Conservation (phyloP, 2,113 vertebrate genomes). For the Oreochromis niloticus region DNA sequence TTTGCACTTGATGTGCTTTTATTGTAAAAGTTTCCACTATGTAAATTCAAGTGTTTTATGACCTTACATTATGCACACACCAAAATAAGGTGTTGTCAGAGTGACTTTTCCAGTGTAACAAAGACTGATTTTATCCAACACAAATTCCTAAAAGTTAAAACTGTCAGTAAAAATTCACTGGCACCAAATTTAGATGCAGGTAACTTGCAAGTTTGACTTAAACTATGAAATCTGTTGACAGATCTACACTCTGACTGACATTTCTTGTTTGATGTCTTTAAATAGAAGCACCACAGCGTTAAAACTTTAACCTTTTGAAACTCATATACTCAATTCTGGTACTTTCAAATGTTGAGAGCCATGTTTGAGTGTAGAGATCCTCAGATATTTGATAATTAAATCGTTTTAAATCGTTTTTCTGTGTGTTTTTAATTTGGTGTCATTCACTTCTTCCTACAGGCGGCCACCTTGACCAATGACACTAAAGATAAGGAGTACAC, state of each 20-base stretch:
- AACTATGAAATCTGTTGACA: neutral
- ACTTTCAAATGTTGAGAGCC: neutral
- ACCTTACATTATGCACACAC: neutral
- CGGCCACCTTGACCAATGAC: slow-evolving; percentile 84
- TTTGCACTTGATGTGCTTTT: neutral
- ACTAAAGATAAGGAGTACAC: slow-evolving; percentile 96
- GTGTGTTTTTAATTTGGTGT: neutral
- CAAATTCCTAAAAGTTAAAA: neutral
- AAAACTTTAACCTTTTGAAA: neutral
- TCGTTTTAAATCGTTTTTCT: neutral
- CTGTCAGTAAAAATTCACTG: neutral
- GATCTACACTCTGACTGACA: neutral
- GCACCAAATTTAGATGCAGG: neutral
- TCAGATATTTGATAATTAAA: neutral
- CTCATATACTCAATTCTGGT: neutral
- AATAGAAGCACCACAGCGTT: neutral
- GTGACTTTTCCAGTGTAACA: neutral
- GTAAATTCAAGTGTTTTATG: neutral
- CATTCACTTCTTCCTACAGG: slow-evolving; percentile 61
- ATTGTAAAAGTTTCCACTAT: neutral
- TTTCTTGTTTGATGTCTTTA: neutral
- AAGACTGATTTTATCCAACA: neutral
- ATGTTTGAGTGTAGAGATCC: neutral
- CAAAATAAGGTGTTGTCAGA: neutral
- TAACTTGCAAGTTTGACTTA: neutral